phyloP scores from a whole-genome alignment of 2,113 vertebrate genomes.

The Cynoglossus semilaevis region DNA sequence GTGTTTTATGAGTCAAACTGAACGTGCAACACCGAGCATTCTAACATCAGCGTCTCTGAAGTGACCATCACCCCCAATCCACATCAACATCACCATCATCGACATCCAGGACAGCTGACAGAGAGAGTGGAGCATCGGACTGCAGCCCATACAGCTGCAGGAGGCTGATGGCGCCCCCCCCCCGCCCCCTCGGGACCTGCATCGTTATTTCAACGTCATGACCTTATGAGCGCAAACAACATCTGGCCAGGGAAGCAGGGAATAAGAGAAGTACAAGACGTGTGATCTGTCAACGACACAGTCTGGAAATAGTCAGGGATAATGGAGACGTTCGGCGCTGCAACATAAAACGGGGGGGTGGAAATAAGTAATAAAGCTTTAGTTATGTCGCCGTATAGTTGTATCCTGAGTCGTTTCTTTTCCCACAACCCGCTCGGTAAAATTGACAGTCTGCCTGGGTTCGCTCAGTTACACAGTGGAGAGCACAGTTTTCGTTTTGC shows the following conservation, averaged over 20 bases:
- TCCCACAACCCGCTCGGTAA: slow-evolving; percentile 40
- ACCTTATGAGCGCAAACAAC: slow-evolving; percentile 38
- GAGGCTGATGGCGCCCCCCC: slow-evolving; percentile 9
- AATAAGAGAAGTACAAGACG: neutral
- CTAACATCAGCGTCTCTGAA: neutral
- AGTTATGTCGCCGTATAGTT: slow-evolving; percentile 13
- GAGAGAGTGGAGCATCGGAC: slow-evolving; percentile 19
- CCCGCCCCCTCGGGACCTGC: slow-evolving; percentile 6
- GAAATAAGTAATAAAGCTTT: slow-evolving; percentile 4
- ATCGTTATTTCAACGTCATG: slow-evolving; percentile 18
- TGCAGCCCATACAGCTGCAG: slow-evolving; percentile 12
- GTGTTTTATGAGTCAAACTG: neutral
- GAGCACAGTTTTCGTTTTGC: slow-evolving; percentile 52
- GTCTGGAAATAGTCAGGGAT: neutral
- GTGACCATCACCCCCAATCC: neutral
- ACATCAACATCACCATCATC: neutral
- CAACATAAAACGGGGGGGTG: slow-evolving; percentile 4
- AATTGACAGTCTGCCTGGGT: slow-evolving; percentile 60
- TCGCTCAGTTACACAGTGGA: slow-evolving; percentile 54
- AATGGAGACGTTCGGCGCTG: slow-evolving; percentile 16
- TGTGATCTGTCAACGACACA: neutral
- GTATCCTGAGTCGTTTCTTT: slow-evolving; percentile 29
- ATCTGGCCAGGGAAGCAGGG: slow-evolving; percentile 21
- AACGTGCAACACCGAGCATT: too few relatives aligned
- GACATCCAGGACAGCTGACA: slow-evolving; percentile 3